Evolutionary conservation across 2,113 vertebrate species (phyloP).

Genomic region (Platysteira castanea): DNA sequence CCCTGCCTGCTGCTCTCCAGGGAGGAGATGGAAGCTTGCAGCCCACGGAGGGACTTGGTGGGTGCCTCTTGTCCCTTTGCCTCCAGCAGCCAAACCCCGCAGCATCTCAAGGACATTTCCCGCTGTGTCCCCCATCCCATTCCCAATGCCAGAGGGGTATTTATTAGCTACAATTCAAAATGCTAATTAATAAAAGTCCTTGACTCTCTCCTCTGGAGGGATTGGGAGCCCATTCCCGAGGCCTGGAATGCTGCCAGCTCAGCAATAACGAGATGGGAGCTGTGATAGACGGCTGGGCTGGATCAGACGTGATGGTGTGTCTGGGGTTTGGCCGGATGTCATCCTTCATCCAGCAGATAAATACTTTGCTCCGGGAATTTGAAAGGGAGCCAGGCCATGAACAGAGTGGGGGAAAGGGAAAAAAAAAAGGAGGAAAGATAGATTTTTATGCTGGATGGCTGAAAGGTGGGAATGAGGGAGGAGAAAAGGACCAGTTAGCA

Average conservation of each 20-base stretch:
- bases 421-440: not conserved
- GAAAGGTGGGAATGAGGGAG: not conserved
- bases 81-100: not conserved
- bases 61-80: not conserved
- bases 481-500: not conserved
- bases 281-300: slow-evolving; percentile 1
- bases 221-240: slow-evolving; percentile 61
- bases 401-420: fast-evolving
- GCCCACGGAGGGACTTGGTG: not conserved
- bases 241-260: slow-evolving; percentile 53
- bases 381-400: slow-evolving; percentile 41
- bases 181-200: slow-evolving; percentile 73
- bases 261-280: not conserved
- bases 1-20: not conserved
- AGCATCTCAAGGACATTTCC: slow-evolving; percentile 31
- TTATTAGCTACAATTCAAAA: slow-evolving; percentile 48
- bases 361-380: not conserved
- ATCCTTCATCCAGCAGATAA: slow-evolving; percentile 46
- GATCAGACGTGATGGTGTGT: not conserved
- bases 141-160: slow-evolving; percentile 12
- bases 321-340: slow-evolving; percentile 37
- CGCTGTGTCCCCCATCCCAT: not conserved
- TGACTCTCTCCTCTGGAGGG: slow-evolving; percentile 73
- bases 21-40: not conserved
- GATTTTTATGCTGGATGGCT: not conserved